These are phyloP conservation scores for Polydrusus pterygomalis DNA, from an alignment of 2,888 invertebrate genomes.

Conservation along the genomic window DNA sequence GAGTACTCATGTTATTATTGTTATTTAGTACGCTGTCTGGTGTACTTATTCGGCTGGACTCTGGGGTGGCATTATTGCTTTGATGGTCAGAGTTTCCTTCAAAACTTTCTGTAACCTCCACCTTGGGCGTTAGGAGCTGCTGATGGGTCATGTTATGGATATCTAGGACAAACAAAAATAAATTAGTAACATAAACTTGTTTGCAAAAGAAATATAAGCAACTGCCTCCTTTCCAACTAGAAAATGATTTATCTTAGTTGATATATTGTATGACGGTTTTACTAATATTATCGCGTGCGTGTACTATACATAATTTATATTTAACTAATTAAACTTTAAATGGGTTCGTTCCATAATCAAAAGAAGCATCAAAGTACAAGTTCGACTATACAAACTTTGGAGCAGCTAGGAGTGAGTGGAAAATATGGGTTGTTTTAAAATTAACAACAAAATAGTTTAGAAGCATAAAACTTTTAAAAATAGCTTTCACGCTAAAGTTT, in stretches of 20 bases:
- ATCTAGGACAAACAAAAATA: slow-evolving; percentile 56
- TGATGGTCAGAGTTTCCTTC: slow-evolving; percentile 53
- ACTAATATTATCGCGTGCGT: no score
- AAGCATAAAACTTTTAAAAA: no score
- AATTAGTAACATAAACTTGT: neutral
- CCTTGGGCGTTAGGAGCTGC: slow-evolving; percentile 68
- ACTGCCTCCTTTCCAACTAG: slow-evolving; percentile 1
- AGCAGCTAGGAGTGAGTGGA: no score
- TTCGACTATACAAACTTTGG: no score
- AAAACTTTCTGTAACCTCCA: slow-evolving; percentile 63
- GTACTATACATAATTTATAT: no score
- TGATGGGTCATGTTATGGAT: slow-evolving; percentile 57
- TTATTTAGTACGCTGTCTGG: slow-evolving; percentile 67
- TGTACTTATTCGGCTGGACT: slow-evolving; percentile 62
- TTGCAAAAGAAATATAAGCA: neutral
- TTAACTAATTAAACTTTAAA: no score
- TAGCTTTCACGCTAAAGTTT: no score
- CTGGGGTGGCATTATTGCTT: slow-evolving; percentile 60
- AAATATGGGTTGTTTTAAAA: no score
- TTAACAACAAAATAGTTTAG: no score
- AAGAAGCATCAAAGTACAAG: no score
- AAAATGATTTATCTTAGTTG: neutral
- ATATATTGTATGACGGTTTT: no score
- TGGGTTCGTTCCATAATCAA: no score
- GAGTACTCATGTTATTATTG: slow-evolving; percentile 63